Percentiles rank a stretch among this genome's conserved stretches.
Evolutionary conservation across 2,113 vertebrate genomes (phyloP).

Genomic region (Mola mola): DNA sequence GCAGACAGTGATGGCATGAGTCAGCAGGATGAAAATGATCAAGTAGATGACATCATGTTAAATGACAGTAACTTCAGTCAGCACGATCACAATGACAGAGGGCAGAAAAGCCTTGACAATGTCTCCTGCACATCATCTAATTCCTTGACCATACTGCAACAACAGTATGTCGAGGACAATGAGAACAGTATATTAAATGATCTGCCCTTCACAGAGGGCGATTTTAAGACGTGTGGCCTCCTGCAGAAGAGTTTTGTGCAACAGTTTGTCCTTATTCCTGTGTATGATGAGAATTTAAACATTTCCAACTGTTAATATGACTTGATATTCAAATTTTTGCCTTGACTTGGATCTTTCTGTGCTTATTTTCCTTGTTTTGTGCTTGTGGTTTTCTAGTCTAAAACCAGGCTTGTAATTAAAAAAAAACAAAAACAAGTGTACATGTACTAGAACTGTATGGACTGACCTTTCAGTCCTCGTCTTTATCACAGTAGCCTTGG

Average conservation of each 20-base stretch:
- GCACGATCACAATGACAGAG: not conserved
- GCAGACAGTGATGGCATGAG: slow-evolving; percentile 5
- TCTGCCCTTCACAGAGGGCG: slow-evolving; percentile 62
- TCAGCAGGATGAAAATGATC: slow-evolving; percentile 14
- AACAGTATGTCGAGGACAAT: slow-evolving; percentile 28
- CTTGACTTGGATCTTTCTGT: not conserved
- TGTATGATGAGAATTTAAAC: not conserved
- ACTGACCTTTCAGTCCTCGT: no score
- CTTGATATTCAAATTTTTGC: not conserved
- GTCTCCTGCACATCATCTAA: not conserved
- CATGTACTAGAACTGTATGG: not conserved
- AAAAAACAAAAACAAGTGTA: not conserved
- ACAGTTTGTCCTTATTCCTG: slow-evolving; percentile 10
- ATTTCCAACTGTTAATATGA: not conserved
- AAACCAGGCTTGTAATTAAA: not conserved
- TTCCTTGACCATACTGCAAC: not conserved
- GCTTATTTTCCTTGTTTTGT: not conserved
- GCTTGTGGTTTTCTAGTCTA: not conserved
- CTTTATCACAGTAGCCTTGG: no score
- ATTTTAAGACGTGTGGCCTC: slow-evolving; percentile 28
- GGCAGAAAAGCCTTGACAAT: not conserved
- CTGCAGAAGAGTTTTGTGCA: slow-evolving; percentile 10
- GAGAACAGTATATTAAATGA: slow-evolving; percentile 54
- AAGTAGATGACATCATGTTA: not conserved
- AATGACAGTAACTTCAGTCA: slow-evolving; percentile 8